phyloP scores from a whole-genome alignment of 1,140 invertebrate genomes.

The Lethocerus indicus region DNA sequence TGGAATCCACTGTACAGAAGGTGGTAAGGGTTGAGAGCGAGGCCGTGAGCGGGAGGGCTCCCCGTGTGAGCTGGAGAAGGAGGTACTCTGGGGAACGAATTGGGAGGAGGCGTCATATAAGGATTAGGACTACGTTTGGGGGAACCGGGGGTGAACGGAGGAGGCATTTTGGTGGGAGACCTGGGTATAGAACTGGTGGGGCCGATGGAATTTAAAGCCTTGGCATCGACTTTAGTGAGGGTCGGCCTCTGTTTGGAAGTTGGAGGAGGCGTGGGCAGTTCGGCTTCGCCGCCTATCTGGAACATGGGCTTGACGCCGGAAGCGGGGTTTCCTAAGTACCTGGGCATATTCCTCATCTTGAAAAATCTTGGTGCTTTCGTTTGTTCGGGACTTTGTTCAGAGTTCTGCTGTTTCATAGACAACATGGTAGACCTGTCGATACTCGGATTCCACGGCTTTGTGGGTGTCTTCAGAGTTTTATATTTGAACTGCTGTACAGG shows the following conservation, averaged over 20 bases:
- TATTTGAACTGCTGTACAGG: conserved; percentile 23
- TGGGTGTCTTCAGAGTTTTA: conserved; percentile 35
- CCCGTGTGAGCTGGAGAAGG: conserved; percentile 14
- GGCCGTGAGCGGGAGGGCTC: conserved; percentile 9
- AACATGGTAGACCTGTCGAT: conserved; percentile 31
- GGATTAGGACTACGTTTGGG: no score
- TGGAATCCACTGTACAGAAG: conserved; percentile 10
- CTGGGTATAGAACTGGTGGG: conserved; percentile 7
- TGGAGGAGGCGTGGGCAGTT: conserved; percentile 9
- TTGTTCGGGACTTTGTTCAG: conserved; percentile 23
- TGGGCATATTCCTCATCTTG: conserved; percentile 35
- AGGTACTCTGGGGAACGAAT: conserved; percentile 6
- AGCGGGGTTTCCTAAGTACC: conserved; percentile 39
- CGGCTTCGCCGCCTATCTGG: conserved; percentile 20
- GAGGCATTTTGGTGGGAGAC: conserved; percentile 15
- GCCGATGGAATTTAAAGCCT: conserved; percentile 34
- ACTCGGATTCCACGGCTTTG: conserved; percentile 39
- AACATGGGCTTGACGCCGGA: conserved; percentile 43
- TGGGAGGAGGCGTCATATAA: conserved; percentile 5
- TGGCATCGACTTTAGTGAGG: conserved; percentile 41
- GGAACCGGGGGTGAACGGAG: conserved; percentile 16
- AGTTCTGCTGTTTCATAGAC: no score
- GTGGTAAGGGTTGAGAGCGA: conserved; percentile 10
- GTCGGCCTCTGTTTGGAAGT: conserved; percentile 23
- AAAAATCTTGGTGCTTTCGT: conserved; percentile 35